Evolutionary conservation across 2,888 invertebrate species (phyloP).

Genomic region (Troides oblongomaculatus): DNA sequence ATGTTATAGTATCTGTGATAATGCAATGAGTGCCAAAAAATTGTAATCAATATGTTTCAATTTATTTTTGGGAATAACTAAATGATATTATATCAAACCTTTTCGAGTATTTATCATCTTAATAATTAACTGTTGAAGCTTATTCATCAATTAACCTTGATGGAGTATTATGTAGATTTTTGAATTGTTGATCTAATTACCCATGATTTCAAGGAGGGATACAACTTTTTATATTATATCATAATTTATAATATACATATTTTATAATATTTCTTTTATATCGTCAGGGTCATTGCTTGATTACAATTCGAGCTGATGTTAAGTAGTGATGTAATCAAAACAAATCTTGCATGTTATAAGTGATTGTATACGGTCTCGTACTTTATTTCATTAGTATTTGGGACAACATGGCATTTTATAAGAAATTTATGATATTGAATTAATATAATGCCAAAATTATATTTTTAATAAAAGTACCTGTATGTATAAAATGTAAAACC

Average conservation of each 20-base stretch:
- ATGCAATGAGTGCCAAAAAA: slow-evolving; percentile 13
- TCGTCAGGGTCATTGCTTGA: no score
- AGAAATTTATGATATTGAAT: neutral
- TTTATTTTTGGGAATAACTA: slow-evolving; percentile 10
- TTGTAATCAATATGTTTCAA: slow-evolving; percentile 4
- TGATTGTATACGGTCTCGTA: no score
- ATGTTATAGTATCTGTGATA: slow-evolving; percentile 23
- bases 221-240: no score
- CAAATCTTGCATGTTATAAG: neutral
- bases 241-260: no score
- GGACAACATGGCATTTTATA: neutral
- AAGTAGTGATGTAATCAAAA: neutral
- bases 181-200: neutral
- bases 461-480: neutral
- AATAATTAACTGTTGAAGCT: neutral
- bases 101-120: neutral
- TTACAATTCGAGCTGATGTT: no score
- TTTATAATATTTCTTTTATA: no score
- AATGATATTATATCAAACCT: neutral
- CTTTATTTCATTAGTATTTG: no score
- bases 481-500: neutral
- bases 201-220: no score
- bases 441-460: neutral
- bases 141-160: neutral
- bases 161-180: neutral